phyloP scores from a whole-genome alignment of 2,888 invertebrate genomes.

The Diaphora mendica region DNA sequence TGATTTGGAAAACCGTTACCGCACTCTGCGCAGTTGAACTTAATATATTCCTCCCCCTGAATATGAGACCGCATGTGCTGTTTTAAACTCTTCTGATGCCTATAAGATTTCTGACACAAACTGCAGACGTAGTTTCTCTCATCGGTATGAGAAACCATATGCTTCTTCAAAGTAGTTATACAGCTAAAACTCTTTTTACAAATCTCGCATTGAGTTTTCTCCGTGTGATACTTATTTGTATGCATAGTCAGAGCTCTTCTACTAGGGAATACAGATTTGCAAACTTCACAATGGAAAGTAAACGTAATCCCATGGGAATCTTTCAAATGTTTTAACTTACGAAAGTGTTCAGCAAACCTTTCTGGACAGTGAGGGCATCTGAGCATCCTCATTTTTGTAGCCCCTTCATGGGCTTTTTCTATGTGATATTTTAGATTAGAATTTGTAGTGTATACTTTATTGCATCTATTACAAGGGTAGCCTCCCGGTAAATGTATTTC shows the following conservation, averaged over 20 bases:
- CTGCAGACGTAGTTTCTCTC: conserved; percentile 71
- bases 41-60: conserved; percentile 51
- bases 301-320: conserved; percentile 71
- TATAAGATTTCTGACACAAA: conserved; percentile 82
- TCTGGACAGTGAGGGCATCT: conserved; percentile 72
- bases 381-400: conserved; percentile 66
- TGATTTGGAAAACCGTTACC: conserved; percentile 58
- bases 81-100: conserved; percentile 76
- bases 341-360: conserved; percentile 71
- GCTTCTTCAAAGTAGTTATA: conserved; percentile 68
- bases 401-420: conserved; percentile 70
- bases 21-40: conserved; percentile 65
- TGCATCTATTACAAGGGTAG: conserved; percentile 74
- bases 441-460: conserved; percentile 79
- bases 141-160: conserved; percentile 69
- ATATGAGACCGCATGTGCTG: conserved; percentile 74
- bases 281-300: conserved; percentile 70
- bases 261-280: conserved; percentile 66
- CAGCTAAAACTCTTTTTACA: conserved; percentile 82
- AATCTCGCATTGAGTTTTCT: conserved; percentile 77
- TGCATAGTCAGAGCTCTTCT: conserved; percentile 72
- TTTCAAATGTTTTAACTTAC: conserved; percentile 74
- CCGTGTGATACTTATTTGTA: conserved; percentile 70
- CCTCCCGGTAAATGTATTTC: conserved; percentile 73
- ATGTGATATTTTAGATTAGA: conserved; percentile 73